Percentiles rank a stretch among this genome's conserved stretches.
Conservation (phyloP, 1,140 invertebrate species). For the Drosophila guanche region DNA sequence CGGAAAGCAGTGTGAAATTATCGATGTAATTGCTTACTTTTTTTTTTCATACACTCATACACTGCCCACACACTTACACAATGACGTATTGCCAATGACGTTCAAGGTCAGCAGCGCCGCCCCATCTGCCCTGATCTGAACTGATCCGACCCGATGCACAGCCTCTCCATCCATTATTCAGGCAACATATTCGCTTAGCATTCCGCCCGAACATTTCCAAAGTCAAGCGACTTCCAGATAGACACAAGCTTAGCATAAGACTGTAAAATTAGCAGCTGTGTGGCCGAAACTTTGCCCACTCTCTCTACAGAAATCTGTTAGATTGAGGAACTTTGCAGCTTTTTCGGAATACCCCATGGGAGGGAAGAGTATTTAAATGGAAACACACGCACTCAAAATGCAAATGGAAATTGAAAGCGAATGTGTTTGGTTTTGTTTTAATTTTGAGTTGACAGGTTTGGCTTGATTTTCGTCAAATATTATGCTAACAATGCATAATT, state of each 20-base stretch:
- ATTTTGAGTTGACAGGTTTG: constrained; percentile 61
- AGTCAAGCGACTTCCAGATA: constrained; percentile 18
- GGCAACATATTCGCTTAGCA: constrained; percentile 46
- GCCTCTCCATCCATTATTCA: constrained; percentile 26
- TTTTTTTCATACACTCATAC: constrained; percentile 54
- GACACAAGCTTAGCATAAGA: constrained; percentile 42
- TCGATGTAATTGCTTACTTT: constrained; percentile 35
- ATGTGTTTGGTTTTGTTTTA: constrained; percentile 63
- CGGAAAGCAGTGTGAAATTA: constrained; percentile 32
- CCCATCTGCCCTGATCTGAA: background rate
- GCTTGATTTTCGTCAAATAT: constrained; percentile 43
- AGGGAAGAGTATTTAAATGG: no score
- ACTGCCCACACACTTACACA: constrained; percentile 12
- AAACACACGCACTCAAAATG: constrained; percentile 59
- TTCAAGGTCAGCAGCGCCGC: constrained; percentile 52
- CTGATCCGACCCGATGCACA: no score
- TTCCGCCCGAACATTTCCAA: constrained; percentile 29
- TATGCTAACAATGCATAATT: constrained; percentile 65
- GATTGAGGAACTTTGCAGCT: no score
- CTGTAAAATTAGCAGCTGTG: no score
- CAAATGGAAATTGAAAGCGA: constrained; percentile 70
- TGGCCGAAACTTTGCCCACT: no score
- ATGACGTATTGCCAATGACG: constrained; percentile 62
- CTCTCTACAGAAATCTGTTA: no score
- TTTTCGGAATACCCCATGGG: no score